These are phyloP conservation scores for Drosophila kanapiae DNA, from an alignment of 1,140 invertebrate species.

Conservation along the genomic window DNA sequence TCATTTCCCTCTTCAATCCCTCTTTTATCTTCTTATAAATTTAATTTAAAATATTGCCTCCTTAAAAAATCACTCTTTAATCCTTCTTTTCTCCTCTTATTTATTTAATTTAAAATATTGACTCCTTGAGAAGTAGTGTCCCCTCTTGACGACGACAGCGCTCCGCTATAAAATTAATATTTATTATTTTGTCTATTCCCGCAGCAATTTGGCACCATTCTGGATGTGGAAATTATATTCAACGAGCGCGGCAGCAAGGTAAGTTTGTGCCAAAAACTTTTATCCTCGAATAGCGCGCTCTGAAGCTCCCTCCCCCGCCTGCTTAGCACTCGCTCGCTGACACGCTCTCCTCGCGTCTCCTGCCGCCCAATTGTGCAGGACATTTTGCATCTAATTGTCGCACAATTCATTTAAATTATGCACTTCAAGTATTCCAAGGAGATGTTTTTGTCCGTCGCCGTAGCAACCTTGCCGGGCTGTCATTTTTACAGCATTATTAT, in stretches of 20 bases:
- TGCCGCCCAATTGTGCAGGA: constrained; percentile 37
- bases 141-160: constrained; percentile 6
- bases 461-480: constrained; percentile 31
- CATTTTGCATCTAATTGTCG: constrained; percentile 65
- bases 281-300: constrained; percentile 11
- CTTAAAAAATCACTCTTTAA: neutral
- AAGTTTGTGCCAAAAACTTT: constrained; percentile 86
- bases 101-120: constrained; percentile 3
- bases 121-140: constrained; percentile 4
- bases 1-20: neutral
- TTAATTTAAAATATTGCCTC: neutral
- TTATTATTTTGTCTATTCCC: constrained; percentile 73
- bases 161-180: constrained; percentile 25
- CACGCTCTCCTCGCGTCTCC: neutral
- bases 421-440: constrained; percentile 50
- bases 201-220: constrained; percentile 98
- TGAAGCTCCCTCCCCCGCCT: constrained; percentile 3
- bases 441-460: constrained; percentile 39
- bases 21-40: neutral
- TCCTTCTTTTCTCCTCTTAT: neutral
- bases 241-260: constrained; percentile 99
- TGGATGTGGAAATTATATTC: constrained; percentile 99
- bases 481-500: constrained; percentile 41
- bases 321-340: constrained; percentile 6
- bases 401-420: constrained; percentile 71